phyloP scores from a whole-genome alignment of 2,888 invertebrate species.

The Lypha dubia region DNA sequence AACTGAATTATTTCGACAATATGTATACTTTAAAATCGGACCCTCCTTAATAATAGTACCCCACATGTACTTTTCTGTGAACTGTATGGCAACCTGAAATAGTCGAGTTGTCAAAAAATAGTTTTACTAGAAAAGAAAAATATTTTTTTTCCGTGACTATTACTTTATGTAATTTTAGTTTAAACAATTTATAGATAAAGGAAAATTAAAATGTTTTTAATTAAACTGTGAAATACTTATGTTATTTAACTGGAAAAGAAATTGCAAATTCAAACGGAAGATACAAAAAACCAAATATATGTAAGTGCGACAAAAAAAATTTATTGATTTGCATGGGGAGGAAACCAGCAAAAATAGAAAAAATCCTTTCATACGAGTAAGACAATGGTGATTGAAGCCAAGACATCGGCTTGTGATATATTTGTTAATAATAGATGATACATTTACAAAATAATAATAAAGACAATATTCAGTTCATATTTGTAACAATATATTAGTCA shows the following conservation, averaged over 20 bases:
- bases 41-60: too few relatives aligned
- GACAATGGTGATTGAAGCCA: slow-evolving; percentile 27
- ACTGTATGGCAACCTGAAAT: slow-evolving; percentile 20
- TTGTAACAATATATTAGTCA: not conserved
- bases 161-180: slow-evolving; percentile 67
- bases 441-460: slow-evolving; percentile 20
- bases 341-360: slow-evolving; percentile 37
- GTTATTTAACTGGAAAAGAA: not conserved
- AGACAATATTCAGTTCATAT: not conserved
- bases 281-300: slow-evolving; percentile 26
- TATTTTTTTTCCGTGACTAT: slow-evolving; percentile 40
- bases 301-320: slow-evolving; percentile 50
- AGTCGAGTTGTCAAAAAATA: slow-evolving; percentile 46
- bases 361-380: slow-evolving; percentile 52
- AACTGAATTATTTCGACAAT: too few relatives aligned
- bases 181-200: slow-evolving; percentile 24
- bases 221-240: slow-evolving; percentile 38
- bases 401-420: slow-evolving; percentile 53
- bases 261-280: not conserved
- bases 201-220: slow-evolving; percentile 53
- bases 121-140: slow-evolving; percentile 40
- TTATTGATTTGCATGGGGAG: slow-evolving; percentile 52
- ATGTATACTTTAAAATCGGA: too few relatives aligned
- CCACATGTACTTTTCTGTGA: too few relatives aligned
- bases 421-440: slow-evolving; percentile 26